Evolutionary conservation across 1,140 invertebrate genomes (phyloP), one percentile per base, ranked within the genome.

Genomic region (Drosophila tani): DNA sequence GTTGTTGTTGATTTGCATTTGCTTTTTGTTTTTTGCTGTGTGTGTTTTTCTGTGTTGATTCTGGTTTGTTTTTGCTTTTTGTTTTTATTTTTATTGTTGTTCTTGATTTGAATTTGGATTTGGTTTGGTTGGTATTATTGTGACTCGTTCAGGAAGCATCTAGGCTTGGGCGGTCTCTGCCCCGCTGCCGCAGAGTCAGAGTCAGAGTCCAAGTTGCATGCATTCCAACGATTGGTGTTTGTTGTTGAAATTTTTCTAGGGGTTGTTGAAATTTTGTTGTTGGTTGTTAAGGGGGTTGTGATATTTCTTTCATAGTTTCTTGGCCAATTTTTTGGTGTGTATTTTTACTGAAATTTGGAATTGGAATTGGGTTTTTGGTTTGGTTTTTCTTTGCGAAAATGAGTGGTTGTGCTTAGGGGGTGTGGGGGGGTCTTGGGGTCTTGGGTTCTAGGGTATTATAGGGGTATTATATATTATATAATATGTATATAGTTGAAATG

Each of bases 41-140:
- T 59, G 47, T 70, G 62, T 74, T 24, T 82, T 64, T 60, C 29
- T 40, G 9, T 56, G 40, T 35, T 43, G 35, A 2, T 55, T 38
- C 19, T 55, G 19, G 19, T 63, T 65, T 66, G 29, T n/a, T 38
- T 24, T 53, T 58, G 40, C 53, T 56, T 75, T 43, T 58, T 45
- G 46, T 19, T 43, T 55, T 65, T 58, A 55, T n/a, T 6, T 43
- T 55, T 64, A 68, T 63, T 78, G 41, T 55, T 65, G 58, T 77
- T 78, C 75, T 69, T 56, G 80, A 53, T 73, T 69, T 78, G 41
- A 38, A 75, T 78, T 82, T 82, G 38, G 57, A 53, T 73, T 71
- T n/a, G n/a, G n/a, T 82, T 65, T 81, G 75, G 49, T 76, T 76
- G 75, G 71, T 82, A 55, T 43, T 68, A 17, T 69, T 51, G 67